Percentiles rank a stretch among this genome's conserved stretches.
These are phyloP conservation scores for Xestia rhomboidea DNA, from an alignment of 2,888 invertebrate genomes.

Conservation along the genomic window DNA sequence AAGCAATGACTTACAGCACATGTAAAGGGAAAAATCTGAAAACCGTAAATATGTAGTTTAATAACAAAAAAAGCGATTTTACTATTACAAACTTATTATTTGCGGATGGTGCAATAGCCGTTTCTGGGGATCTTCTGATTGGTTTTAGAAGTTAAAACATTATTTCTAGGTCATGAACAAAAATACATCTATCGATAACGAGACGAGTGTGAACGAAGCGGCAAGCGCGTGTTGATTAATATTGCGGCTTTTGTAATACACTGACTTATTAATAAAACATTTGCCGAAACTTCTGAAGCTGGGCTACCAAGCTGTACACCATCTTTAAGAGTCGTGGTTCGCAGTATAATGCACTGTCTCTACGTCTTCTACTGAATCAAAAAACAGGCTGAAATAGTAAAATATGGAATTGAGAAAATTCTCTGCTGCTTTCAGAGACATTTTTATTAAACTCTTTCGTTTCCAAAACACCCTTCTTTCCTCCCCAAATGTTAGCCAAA, in stretches of 20 bases:
- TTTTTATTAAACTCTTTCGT: slow-evolving; percentile 21
- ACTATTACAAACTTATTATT: no score
- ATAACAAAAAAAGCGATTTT: no score
- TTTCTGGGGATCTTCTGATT: no score
- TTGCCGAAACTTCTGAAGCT: slow-evolving; percentile 43
- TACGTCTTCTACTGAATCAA: slow-evolving; percentile 11
- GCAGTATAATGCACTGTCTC: slow-evolving; percentile 18
- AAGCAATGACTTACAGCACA: no score
- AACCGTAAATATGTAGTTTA: no score
- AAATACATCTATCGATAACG: slow-evolving; percentile 21
- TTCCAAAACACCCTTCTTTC: slow-evolving; percentile 14
- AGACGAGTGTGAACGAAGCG: slow-evolving; percentile 18
- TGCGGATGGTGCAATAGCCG: no score
- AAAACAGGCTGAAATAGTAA: slow-evolving; percentile 5
- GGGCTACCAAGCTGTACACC: slow-evolving; percentile 30
- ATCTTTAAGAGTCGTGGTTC: slow-evolving; percentile 35
- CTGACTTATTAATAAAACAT: slow-evolving; percentile 21
- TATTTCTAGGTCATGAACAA: slow-evolving; percentile 39
- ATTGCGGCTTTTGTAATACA: slow-evolving; percentile 13
- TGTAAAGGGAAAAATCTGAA: no score
- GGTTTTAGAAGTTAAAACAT: slow-evolving; percentile 19
- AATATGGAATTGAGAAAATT: background rate
- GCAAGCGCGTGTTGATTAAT: slow-evolving; percentile 14
- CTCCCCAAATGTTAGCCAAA: slow-evolving; percentile 6
- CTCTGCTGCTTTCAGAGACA: background rate